Evolutionary conservation across 2,797 vertebrate species (phyloP), one percentile per base, ranked within the genome.

Genomic region (Antennarius maculatus): DNA sequence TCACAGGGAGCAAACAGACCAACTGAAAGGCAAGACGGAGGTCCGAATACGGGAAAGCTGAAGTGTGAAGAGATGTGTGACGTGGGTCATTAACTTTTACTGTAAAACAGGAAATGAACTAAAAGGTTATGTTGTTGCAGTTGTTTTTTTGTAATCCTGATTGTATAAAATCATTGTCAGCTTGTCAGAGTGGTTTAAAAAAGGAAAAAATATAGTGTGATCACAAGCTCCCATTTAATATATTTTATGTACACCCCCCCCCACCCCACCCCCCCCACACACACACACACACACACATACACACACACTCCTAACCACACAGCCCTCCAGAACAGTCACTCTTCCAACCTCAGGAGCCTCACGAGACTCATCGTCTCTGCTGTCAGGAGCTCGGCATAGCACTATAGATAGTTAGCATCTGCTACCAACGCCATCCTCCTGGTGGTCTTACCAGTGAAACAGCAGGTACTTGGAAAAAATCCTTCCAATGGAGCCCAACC

Each of bases 361-460:
- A 12, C 69, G 72, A 81, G 84, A 23, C 23, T 23, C 23, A 23
- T 23, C 23, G 23, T 23, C 23, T 86, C 61, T 80, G 77, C 87
- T 71, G 81, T 86, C 81, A 64, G 79, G 60, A 80, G 57, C 85
- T 64, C 70, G 59, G 80, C 60, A 34, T 60, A 69, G 54, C 77
- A 80, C 81, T 69, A 52, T 29, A 71, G 79, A 23, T 23, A 23
- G 23, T 80, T 78, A 84, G 87, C 89, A 90, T 85, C 89, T 89
- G 88, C 76, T 82, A 82, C 71, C 85, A 71, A 75, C 28, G 17
- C 80, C 61, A 3, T 78, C 67, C 75, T 79, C 84, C 76, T 75
- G 68, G 69, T 60, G 17, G 57, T 62, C 69, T 71, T 18, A 62
- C 74, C 57, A 69, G 74, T 66, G 13, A 56, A 80, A 54, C 87